phyloP scores from a whole-genome alignment of 2,797 vertebrate species.

The Botia kubotai region DNA sequence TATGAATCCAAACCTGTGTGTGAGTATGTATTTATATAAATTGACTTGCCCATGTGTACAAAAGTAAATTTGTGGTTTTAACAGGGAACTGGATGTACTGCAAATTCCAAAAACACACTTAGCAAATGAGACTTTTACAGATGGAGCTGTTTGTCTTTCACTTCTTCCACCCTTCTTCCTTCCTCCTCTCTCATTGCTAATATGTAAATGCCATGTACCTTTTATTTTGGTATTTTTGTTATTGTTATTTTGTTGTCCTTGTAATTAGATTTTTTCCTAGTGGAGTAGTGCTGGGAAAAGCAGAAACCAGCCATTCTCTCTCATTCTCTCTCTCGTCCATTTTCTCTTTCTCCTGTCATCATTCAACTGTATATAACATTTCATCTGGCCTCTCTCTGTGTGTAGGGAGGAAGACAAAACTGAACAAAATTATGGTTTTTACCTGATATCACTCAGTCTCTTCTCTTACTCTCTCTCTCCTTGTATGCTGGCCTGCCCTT shows the following conservation, averaged over 20 bases:
- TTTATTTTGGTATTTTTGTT: constrained; percentile 80
- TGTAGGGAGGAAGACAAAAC: constrained; percentile 28
- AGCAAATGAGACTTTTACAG: constrained; percentile 40
- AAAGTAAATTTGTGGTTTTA: constrained; percentile 42
- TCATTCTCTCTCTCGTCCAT: constrained; percentile 68
- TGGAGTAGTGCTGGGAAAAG: constrained; percentile 70
- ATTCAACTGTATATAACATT: constrained; percentile 61
- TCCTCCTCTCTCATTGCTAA: constrained; percentile 74
- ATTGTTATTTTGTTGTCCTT: constrained; percentile 81
- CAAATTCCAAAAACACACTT: constrained; percentile 5
- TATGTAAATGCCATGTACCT: constrained; percentile 87
- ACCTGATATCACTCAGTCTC: constrained; percentile 24
- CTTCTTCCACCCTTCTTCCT: constrained; percentile 35
- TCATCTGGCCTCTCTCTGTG: constrained; percentile 41
- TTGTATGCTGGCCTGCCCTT: constrained; percentile 43
- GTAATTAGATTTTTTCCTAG: constrained; percentile 73
- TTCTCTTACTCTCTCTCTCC: constrained; percentile 45
- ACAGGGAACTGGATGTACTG: neutral
- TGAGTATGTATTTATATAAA: constrained; percentile 28
- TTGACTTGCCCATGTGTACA: constrained; percentile 10
- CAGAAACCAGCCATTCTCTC: constrained; percentile 75
- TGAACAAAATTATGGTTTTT: constrained; percentile 55
- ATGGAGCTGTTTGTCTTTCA: constrained; percentile 56
- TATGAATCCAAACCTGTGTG: constrained; percentile 22
- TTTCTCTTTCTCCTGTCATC: constrained; percentile 27